A percentile compares a stretch with the other conserved stretches of the same genome.
These are phyloP conservation scores for Bombus ignitus DNA, from an alignment of 1,140 invertebrate species.

Conservation along the genomic window DNA sequence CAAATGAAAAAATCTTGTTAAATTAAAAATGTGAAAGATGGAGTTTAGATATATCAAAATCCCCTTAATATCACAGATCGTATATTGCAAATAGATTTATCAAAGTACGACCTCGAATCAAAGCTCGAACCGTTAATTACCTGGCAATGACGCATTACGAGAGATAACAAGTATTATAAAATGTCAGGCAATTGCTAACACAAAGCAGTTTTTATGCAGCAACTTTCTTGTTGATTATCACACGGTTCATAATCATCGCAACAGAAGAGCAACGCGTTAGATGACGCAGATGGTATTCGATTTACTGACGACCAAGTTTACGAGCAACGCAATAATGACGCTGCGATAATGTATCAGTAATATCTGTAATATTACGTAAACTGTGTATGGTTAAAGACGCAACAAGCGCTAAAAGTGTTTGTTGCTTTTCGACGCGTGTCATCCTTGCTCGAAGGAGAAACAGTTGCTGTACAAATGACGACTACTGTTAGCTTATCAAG, in stretches of 20 bases:
- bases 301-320: conserved; percentile 9
- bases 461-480: too few relatives aligned
- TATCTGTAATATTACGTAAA: conserved; percentile 7
- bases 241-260: conserved; percentile 1
- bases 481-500: too few relatives aligned
- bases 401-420: not conserved
- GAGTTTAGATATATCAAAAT: too few relatives aligned
- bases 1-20: too few relatives aligned
- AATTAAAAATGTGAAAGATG: too few relatives aligned
- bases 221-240: conserved; percentile 31
- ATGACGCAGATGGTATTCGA: conserved; percentile 7
- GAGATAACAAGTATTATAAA: not conserved
- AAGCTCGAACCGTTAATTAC: conserved; percentile 8
- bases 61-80: not conserved
- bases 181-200: not conserved
- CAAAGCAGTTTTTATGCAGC: not conserved
- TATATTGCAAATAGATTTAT: not conserved
- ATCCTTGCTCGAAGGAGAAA: not conserved
- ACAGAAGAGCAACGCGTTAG: not conserved
- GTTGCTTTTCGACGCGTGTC: conserved; percentile 2
- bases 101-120: not conserved
- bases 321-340: conserved; percentile 27
- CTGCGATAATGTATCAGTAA: conserved; percentile 10
- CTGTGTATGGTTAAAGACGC: too few relatives aligned
- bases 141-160: not conserved